phyloP scores from a whole-genome alignment of 2,797 vertebrate species.

The Eleutherodactylus coqui region DNA sequence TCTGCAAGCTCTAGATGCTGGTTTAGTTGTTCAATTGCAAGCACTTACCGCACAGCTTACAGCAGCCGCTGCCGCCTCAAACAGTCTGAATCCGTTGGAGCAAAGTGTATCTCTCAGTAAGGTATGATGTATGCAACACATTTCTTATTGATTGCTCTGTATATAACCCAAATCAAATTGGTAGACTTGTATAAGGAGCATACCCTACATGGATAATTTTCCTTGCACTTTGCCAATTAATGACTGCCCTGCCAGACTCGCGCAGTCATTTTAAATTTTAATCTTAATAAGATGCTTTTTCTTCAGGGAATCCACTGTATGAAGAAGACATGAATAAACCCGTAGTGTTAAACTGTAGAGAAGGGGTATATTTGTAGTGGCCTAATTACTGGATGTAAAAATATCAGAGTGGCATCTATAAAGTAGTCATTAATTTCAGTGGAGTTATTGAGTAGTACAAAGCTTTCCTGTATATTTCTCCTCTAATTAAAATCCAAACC shows the following conservation, averaged over 20 bases:
- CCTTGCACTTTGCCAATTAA: background rate
- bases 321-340: too few relatives aligned
- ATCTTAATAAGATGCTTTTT: background rate
- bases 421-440: background rate
- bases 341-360: background rate
- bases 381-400: background rate
- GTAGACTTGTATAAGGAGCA: background rate
- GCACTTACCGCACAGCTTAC: constrained; percentile 97
- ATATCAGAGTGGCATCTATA: background rate
- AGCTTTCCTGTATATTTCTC: background rate
- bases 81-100: constrained; percentile 91
- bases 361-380: background rate
- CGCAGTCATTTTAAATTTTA: background rate
- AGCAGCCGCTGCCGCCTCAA: constrained; percentile 90
- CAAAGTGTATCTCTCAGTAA: constrained; percentile 97
- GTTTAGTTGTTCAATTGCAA: constrained; percentile 95
- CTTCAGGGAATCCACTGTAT: too few relatives aligned
- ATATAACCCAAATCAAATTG: background rate
- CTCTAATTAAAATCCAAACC: too few relatives aligned
- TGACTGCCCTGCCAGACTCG: background rate
- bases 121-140: constrained; percentile 73
- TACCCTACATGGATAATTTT: background rate
- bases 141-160: constrained; percentile 25
- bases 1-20: constrained; percentile 94
- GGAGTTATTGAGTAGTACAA: background rate